These are phyloP conservation scores for Lethocerus indicus DNA, from an alignment of 1,140 invertebrate species.

Conservation along the genomic window DNA sequence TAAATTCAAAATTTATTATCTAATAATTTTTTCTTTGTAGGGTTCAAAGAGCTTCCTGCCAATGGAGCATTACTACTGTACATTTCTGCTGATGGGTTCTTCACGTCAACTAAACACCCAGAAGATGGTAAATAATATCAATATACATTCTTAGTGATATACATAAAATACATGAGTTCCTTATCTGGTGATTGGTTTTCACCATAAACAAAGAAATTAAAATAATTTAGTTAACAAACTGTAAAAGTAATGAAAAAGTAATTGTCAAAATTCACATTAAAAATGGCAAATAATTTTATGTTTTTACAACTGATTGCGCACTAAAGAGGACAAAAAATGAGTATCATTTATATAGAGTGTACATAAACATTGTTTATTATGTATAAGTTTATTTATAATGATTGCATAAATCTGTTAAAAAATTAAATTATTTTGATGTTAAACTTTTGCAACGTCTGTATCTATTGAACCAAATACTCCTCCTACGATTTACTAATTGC, in stretches of 20 bases:
- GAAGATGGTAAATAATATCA: slow-evolving; percentile 80
- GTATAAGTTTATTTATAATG: too few species aligned
- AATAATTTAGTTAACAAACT: background rate
- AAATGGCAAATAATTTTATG: too few species aligned
- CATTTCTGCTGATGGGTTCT: slow-evolving; percentile 84
- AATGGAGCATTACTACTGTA: slow-evolving; percentile 85
- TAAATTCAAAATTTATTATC: background rate
- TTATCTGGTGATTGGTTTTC: too few species aligned
- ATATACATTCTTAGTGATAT: too few species aligned
- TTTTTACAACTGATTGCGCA: too few species aligned
- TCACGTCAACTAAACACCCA: slow-evolving; percentile 70
- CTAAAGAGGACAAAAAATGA: too few species aligned
- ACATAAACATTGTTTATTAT: too few species aligned
- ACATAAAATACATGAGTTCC: too few species aligned
- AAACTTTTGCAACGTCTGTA: background rate
- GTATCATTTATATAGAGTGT: too few species aligned
- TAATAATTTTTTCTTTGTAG: slow-evolving; percentile 17
- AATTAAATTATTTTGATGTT: background rate
- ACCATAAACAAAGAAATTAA: background rate
- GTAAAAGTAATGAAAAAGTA: too few species aligned
- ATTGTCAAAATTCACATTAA: too few species aligned
- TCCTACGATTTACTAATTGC: background rate
- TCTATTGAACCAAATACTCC: background rate
- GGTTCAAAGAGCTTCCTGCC: slow-evolving; percentile 79
- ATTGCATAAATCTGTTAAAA: too few species aligned